Percentiles rank a stretch among this genome's conserved stretches.
Evolutionary conservation across 2,113 vertebrate species (phyloP).

Genomic region (Pao palembangensis): DNA sequence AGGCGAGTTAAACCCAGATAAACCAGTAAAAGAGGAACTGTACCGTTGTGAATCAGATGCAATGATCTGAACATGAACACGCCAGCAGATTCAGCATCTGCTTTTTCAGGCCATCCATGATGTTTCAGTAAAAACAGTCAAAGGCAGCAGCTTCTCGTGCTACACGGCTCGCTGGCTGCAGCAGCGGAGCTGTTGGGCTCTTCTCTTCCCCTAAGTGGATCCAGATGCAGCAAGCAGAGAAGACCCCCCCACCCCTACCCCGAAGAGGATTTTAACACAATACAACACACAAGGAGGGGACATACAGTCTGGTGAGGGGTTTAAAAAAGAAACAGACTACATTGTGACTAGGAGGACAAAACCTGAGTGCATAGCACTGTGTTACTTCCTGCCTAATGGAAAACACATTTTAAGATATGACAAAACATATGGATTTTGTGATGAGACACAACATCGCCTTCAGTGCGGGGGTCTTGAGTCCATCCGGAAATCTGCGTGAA

Average conservation of each 20-base stretch:
- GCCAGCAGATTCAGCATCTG: background rate
- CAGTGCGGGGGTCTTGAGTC: background rate
- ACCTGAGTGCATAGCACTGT: background rate
- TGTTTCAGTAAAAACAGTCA: background rate
- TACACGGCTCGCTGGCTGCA: conserved; percentile 34
- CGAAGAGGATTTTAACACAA: conserved; percentile 51
- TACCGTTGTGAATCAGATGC: background rate
- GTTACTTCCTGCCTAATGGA: background rate
- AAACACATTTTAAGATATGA: background rate
- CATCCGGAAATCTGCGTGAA: conserved; percentile 8
- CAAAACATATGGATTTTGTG: background rate
- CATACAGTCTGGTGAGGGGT: background rate
- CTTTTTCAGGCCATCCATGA: conserved; percentile 24
- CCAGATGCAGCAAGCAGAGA: conserved; percentile 65
- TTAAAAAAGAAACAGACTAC: conserved; percentile 9
- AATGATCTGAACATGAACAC: background rate
- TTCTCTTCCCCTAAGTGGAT: conserved; percentile 67
- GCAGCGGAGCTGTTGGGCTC: conserved; percentile 39
- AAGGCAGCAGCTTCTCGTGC: background rate
- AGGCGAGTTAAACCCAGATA: background rate
- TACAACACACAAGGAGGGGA: conserved; percentile 27
- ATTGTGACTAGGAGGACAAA: conserved; percentile 3
- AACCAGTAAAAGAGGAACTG: conserved; percentile 1
- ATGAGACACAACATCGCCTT: background rate
- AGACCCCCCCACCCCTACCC: conserved; percentile 33